A percentile compares a stretch with the other conserved stretches of the same genome.
Conservation (phyloP, 1,140 invertebrate species). For the Eumeta japonica region DNA sequence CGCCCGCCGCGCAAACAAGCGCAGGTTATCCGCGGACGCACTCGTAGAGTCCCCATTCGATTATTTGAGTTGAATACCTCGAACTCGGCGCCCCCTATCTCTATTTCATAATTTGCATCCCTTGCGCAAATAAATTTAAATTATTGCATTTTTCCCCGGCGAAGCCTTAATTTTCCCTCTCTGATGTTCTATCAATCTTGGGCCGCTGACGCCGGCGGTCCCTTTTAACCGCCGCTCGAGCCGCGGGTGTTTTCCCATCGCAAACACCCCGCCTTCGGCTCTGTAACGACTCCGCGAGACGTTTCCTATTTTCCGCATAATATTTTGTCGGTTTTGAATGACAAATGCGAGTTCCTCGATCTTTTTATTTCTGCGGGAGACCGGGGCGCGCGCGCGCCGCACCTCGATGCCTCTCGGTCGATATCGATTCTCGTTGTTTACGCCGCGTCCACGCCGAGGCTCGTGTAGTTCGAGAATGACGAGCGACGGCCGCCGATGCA, state of each 20-base stretch:
- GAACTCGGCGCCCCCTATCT: constrained; percentile 30
- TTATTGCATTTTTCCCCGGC: constrained; percentile 28
- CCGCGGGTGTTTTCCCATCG: neutral
- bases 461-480: too few relatives aligned
- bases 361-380: neutral
- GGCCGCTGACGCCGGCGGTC: too few relatives aligned
- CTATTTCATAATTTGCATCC: constrained; percentile 54
- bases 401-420: too few relatives aligned
- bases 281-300: neutral
- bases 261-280: neutral
- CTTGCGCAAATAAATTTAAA: constrained; percentile 54
- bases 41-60: constrained; percentile 45
- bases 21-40: too few relatives aligned
- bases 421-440: too few relatives aligned
- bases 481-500: too few relatives aligned
- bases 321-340: neutral
- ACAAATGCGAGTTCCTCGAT: constrained; percentile 1
- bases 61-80: constrained; percentile 27
- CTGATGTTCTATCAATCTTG: constrained; percentile 38
- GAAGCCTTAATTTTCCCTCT: constrained; percentile 45
- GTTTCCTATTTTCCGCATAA: constrained; percentile 1
- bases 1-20: too few relatives aligned
- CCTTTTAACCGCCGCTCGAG: neutral
- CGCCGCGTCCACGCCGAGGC: too few relatives aligned
- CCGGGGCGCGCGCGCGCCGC: too few relatives aligned